phyloP scores from a whole-genome alignment of 1,140 invertebrate genomes.

The Halictus rubicundus region DNA sequence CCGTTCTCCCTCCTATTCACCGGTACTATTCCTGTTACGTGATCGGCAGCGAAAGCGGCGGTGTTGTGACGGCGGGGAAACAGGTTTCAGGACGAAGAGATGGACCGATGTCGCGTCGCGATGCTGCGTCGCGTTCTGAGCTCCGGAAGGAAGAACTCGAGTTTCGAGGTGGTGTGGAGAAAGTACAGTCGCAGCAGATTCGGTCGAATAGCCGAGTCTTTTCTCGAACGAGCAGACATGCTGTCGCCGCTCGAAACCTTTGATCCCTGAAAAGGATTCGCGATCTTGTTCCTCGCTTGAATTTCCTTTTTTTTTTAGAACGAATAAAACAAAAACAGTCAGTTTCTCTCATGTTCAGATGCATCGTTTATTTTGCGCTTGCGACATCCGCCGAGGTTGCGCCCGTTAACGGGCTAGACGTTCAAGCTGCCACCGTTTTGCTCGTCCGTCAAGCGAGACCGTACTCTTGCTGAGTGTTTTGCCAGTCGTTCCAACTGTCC shows the following conservation, averaged over 20 bases:
- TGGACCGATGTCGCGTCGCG: constrained; percentile 18
- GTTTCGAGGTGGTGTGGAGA: constrained; percentile 51
- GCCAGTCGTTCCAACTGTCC: constrained; percentile 69
- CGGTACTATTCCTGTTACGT: no score
- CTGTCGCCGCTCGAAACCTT: not conserved
- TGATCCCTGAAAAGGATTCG: not conserved
- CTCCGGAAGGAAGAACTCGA: not conserved
- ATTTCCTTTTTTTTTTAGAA: no score
- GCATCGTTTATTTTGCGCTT: not conserved
- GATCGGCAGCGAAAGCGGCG: no score
- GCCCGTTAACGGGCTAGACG: no score
- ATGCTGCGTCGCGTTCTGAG: constrained; percentile 36
- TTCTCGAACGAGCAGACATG: constrained; percentile 27
- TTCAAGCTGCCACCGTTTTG: no score
- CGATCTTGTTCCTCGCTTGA: no score
- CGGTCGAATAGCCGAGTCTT: constrained; percentile 39
- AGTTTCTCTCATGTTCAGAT: not conserved
- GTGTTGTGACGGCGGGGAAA: not conserved
- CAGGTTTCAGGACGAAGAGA: constrained; percentile 37
- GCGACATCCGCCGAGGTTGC: not conserved
- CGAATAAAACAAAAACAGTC: not conserved
- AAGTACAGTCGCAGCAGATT: constrained; percentile 60
- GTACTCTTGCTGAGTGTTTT: constrained; percentile 33
- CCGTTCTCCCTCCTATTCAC: no score
- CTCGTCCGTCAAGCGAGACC: not conserved